These are phyloP conservation scores for Eleginops maclovinus DNA, from an alignment of 2,113 vertebrate genomes.

Conservation along the genomic window DNA sequence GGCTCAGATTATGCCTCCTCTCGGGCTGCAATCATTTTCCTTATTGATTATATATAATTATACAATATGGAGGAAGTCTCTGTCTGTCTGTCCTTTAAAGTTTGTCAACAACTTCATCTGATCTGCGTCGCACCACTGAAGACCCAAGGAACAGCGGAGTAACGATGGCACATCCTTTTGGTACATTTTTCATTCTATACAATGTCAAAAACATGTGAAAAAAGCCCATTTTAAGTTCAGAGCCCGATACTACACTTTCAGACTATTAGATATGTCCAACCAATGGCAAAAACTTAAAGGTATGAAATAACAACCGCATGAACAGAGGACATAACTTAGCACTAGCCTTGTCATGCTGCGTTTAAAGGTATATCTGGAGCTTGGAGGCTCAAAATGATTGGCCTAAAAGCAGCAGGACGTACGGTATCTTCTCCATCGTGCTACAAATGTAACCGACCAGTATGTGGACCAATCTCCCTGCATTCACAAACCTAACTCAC, in stretches of 20 bases:
- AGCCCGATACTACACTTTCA: neutral
- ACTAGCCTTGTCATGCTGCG: too few species aligned
- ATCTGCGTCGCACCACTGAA: too few species aligned
- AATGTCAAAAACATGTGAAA: neutral
- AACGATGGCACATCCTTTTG: too few species aligned
- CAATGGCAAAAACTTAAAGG: neutral
- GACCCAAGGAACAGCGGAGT: too few species aligned
- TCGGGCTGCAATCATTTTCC: too few species aligned
- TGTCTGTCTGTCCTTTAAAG: too few species aligned
- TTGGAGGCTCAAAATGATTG: neutral
- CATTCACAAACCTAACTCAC: neutral
- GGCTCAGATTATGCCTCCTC: too few species aligned
- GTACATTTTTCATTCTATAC: too few species aligned
- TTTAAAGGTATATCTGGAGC: neutral
- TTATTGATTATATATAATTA: too few species aligned
- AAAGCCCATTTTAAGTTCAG: neutral
- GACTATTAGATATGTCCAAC: neutral
- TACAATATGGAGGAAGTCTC: too few species aligned
- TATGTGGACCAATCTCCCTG: neutral
- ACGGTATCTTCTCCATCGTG: neutral
- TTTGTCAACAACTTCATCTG: too few species aligned
- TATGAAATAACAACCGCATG: neutral
- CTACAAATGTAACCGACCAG: neutral
- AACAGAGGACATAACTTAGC: neutral
- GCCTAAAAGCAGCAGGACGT: neutral